Base-by-base conservation (phyloP, 2,113 vertebrate species). In the Leptodactylus fuscus region DNA sequence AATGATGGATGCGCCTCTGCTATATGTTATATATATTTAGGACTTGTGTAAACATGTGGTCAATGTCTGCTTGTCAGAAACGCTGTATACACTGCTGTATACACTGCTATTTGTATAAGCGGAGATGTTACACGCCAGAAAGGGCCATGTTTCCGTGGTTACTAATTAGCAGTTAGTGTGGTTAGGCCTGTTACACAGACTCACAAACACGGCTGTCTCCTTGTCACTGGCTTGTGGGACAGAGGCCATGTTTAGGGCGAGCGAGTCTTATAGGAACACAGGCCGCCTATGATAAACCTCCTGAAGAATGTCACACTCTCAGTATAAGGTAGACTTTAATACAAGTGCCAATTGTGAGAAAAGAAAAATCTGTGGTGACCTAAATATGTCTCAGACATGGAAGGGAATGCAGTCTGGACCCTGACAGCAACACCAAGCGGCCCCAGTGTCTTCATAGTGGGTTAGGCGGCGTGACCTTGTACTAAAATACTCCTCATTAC, bases 81-180 rank as follows among this genome's bases (percentile, higher is more conserved):
- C 16, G 8, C 51, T 55, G 4, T 20, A 8, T 22, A 53, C 24
- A 77, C 16, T 53, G 18, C 16, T 78, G 20, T 78, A 24, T 32
- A 76, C 74, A 76, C 24, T 53, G 74, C 32, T 34, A 48, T 74
- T 32, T 34, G 75, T 78, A 78, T 58, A 78, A 34, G 41, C 70
- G 18, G 77, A 55, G 77, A 36, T n/a, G 75, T 44, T 27, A 80
- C 53, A 46, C 18, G 81, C 65, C 27, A 49, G 53, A 58, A 55
- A 22, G 1, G 29, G n/a, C 55, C 69, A 83, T 16, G 82, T 84
- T 84, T 65, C 82, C 73, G 27, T 84, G 82, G 82, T 84, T 84
- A 84, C 82, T 84, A 77, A 84, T 77, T 34, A 84, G 71, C 71
- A 84, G 82, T 51, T 82, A 41, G 29, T 16, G 67, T 58, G 81